These are phyloP conservation scores for Oreochromis tanganicae DNA, from an alignment of 2,113 vertebrate species.

Conservation along the genomic window DNA sequence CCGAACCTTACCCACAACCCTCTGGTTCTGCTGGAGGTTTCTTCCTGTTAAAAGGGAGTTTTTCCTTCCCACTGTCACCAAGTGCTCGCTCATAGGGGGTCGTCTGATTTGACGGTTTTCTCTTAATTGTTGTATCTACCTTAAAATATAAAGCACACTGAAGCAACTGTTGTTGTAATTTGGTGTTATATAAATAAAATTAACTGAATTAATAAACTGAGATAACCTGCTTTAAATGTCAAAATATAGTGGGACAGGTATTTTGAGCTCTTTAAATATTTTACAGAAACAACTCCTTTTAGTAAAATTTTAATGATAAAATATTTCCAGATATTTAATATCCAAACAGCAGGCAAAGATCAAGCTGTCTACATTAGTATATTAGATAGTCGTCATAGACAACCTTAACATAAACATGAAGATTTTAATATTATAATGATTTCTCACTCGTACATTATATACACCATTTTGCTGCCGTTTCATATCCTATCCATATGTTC, in stretches of 20 bases:
- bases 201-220: not conserved
- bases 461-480: not conserved
- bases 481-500: not conserved
- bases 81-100: not conserved
- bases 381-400: not conserved
- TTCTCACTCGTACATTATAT: not conserved
- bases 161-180: rapidly evolving
- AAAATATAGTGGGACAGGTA: not conserved
- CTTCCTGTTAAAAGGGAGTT: not conserved
- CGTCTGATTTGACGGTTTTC: not conserved
- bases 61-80: not conserved
- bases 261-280: not conserved
- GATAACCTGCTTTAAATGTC: not conserved
- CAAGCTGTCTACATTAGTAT: not conserved
- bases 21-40: not conserved
- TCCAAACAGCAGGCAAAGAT: not conserved
- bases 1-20: not conserved
- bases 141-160: not conserved
- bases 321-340: not conserved
- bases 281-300: not conserved
- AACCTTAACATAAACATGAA: not conserved
- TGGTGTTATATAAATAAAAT: not conserved
- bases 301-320: not conserved
- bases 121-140: not conserved
- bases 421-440: not conserved